Percentiles rank a stretch among this genome's conserved stretches.
Evolutionary conservation across 2,888 invertebrate genomes (phyloP).

Genomic region (Penaeus monodon): DNA sequence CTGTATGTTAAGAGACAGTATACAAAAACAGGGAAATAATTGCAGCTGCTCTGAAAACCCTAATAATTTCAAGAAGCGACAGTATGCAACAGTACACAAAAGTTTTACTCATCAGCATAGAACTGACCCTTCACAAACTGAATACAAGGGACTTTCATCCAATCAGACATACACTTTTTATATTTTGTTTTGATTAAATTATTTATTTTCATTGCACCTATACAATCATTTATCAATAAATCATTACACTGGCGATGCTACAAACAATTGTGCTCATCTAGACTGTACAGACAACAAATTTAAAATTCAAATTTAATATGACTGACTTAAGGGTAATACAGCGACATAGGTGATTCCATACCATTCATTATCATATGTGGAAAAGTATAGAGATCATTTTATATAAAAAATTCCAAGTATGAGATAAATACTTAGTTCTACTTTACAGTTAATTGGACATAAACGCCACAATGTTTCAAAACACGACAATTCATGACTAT

Average conservation of each 20-base stretch:
- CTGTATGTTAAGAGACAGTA: conserved; percentile 62
- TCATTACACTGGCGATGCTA: conserved; percentile 40
- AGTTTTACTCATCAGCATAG: conserved; percentile 21
- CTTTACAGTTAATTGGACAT: conserved; percentile 51
- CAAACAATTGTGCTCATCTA: conserved; percentile 49
- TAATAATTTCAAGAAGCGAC: conserved; percentile 42
- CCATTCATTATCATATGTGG: conserved; percentile 41
- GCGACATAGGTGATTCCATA: conserved; percentile 47
- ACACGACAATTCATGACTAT: conserved; percentile 33
- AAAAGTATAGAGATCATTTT: conserved; percentile 53
- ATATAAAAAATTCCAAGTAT: conserved; percentile 52
- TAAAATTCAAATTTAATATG: conserved; percentile 38
- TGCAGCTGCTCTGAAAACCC: conserved; percentile 54
- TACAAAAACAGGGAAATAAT: conserved; percentile 56
- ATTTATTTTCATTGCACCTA: conserved; percentile 51
- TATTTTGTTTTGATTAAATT: conserved; percentile 45
- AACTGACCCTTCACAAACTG: conserved; percentile 26
- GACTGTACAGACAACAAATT: conserved; percentile 55
- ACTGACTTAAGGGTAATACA: conserved; percentile 47
- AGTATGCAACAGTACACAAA: conserved; percentile 38
- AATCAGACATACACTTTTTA: conserved; percentile 41
- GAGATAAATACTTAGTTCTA: conserved; percentile 48
- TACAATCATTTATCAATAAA: conserved; percentile 45
- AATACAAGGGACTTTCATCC: conserved; percentile 44
- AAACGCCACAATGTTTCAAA: conserved; percentile 40